phyloP scores from a whole-genome alignment of 1,140 invertebrate genomes.

The Gyrodactylus bullatarudis region DNA sequence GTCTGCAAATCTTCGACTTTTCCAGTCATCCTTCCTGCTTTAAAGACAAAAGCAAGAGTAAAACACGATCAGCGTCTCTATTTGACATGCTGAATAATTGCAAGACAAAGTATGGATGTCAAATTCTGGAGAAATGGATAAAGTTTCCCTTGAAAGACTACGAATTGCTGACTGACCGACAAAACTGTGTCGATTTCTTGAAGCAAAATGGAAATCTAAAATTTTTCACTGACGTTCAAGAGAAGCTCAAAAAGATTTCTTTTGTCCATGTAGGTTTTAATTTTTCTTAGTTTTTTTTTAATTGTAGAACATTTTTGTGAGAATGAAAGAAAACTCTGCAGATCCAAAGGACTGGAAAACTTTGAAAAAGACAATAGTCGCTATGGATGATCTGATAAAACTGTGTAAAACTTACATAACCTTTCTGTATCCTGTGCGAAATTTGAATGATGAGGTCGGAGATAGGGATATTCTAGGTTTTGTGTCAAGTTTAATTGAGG shows the following conservation, averaged over 20 bases:
- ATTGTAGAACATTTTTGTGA: neutral
- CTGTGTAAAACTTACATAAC: neutral
- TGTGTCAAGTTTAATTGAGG: neutral
- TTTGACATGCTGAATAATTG: neutral
- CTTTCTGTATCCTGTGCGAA: neutral
- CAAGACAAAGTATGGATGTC: neutral
- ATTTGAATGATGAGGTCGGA: neutral
- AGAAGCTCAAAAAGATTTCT: neutral
- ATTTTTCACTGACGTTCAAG: neutral
- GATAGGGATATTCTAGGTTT: neutral
- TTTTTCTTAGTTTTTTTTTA: too few relatives aligned
- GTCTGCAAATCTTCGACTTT: neutral
- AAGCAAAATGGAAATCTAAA: neutral
- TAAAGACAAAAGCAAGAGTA: neutral
- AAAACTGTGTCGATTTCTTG: neutral
- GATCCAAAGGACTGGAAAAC: neutral
- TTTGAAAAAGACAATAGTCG: neutral
- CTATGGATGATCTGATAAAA: neutral
- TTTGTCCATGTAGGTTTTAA: neutral
- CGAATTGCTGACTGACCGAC: neutral
- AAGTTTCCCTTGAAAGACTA: neutral
- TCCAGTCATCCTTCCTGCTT: neutral
- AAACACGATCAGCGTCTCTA: neutral
- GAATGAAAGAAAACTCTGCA: neutral
- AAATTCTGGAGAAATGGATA: neutral